Conservation (phyloP, 2,888 invertebrate species). For the Melanargia galathea region DNA sequence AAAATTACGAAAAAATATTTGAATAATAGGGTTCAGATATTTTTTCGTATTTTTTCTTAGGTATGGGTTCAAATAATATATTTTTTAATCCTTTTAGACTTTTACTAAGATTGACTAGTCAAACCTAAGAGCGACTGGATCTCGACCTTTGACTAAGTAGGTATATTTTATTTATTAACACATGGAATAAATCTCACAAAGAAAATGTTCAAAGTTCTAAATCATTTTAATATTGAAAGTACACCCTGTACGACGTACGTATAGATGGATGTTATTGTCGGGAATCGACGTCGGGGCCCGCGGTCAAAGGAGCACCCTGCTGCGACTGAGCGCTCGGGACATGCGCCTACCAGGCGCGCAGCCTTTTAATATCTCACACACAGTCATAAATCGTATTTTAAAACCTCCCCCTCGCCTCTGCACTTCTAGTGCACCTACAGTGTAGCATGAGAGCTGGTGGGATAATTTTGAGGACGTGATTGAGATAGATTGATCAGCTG, state of each 20-base stretch:
- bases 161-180: background rate
- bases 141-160: too few relatives aligned
- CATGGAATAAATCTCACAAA: constrained; percentile 1
- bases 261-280: constrained; percentile 25
- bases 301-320: constrained; percentile 55
- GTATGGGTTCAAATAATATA: too few relatives aligned
- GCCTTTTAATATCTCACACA: constrained; percentile 54
- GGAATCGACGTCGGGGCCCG: constrained; percentile 50
- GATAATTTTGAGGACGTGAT: background rate
- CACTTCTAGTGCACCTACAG: constrained; percentile 44
- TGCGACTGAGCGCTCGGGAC: constrained; percentile 52
- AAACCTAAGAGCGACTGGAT: too few relatives aligned
- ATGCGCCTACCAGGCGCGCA: constrained; percentile 58
- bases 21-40: too few relatives aligned
- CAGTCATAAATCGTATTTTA: constrained; percentile 65
- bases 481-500: too few relatives aligned
- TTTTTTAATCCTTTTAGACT: too few relatives aligned
- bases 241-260: constrained; percentile 28
- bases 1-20: too few relatives aligned
- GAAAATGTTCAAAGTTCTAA: constrained; percentile 35
- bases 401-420: constrained; percentile 49
- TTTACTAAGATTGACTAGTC: too few relatives aligned
- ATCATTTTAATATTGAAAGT: constrained; percentile 38
- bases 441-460: background rate
- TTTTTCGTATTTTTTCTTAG: too few relatives aligned